These are phyloP conservation scores for Opisthocomus hoazin DNA, from an alignment of 2,113 vertebrate species.

Conservation along the genomic window DNA sequence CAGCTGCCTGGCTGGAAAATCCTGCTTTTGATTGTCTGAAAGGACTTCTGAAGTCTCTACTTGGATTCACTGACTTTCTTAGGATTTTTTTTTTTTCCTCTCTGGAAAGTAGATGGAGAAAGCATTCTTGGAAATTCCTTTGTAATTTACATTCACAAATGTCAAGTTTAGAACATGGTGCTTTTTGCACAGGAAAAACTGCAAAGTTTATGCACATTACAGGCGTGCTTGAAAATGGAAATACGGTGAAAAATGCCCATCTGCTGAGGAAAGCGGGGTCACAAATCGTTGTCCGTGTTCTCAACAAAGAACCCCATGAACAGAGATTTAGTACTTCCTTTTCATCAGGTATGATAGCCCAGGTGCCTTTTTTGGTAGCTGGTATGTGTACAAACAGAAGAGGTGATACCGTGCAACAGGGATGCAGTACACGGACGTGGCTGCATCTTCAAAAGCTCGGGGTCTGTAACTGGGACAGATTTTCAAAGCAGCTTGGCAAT, in stretches of 20 bases:
- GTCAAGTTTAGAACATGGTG: neutral
- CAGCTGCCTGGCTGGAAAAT: constrained; percentile 59
- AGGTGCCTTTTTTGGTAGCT: neutral
- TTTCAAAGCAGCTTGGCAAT: neutral
- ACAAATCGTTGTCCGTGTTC: neutral
- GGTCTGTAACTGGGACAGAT: neutral
- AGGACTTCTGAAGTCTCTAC: constrained; percentile 11
- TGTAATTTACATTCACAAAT: neutral
- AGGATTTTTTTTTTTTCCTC: neutral
- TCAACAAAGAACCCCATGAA: neutral
- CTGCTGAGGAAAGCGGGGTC: neutral
- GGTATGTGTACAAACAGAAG: rapidly evolving
- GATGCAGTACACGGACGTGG: rapidly evolving
- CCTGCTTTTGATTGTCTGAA: constrained; percentile 44
- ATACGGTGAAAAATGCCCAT: neutral
- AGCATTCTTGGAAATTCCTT: neutral
- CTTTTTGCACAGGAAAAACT: neutral
- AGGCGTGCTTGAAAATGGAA: neutral
- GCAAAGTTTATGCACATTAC: neutral
- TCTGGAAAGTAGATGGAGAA: neutral
- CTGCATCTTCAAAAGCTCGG: neutral
- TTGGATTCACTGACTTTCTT: constrained; percentile 1
- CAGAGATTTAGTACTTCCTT: neutral
- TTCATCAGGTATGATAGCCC: neutral
- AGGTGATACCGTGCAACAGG: neutral